Evolutionary conservation across 2,113 vertebrate genomes (phyloP).

Genomic region (Megaceryle torquata): DNA sequence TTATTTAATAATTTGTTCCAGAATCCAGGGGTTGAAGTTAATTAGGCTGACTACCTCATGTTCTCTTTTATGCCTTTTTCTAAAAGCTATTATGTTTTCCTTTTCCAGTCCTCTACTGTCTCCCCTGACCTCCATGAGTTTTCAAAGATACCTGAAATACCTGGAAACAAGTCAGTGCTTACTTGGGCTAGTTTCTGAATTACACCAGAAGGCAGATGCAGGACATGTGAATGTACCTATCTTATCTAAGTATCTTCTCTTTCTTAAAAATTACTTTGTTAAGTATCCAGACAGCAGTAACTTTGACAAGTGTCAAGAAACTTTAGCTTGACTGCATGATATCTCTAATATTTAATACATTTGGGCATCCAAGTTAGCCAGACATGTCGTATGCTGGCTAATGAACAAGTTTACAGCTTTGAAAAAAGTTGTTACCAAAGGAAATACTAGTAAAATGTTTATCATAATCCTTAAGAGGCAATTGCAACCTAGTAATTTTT

Average conservation of each 20-base stretch:
- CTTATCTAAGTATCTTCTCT: not conserved
- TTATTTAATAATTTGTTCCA: not conserved
- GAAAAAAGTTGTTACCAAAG: not conserved
- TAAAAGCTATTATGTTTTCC: not conserved
- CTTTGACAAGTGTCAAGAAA: not conserved
- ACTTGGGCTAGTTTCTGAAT: not conserved
- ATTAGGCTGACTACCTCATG: not conserved
- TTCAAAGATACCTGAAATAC: not conserved
- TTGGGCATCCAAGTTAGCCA: not conserved
- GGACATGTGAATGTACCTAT: not conserved
- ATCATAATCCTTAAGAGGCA: not conserved
- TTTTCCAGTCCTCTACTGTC: not conserved
- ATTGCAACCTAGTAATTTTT: not conserved
- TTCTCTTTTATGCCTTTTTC: not conserved
- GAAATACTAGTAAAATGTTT: not conserved
- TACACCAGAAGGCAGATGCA: not conserved
- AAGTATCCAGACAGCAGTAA: not conserved
- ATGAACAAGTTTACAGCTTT: not conserved
- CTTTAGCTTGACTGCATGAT: not conserved
- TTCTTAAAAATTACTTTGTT: not conserved
- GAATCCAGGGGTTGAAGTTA: not conserved
- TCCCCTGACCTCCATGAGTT: not conserved
- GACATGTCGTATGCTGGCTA: not conserved
- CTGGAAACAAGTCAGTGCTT: not conserved
- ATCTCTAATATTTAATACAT: not conserved